Base-by-base conservation (phyloP, 2,797 vertebrate species). In the Rhadinocentrus ornatus region DNA sequence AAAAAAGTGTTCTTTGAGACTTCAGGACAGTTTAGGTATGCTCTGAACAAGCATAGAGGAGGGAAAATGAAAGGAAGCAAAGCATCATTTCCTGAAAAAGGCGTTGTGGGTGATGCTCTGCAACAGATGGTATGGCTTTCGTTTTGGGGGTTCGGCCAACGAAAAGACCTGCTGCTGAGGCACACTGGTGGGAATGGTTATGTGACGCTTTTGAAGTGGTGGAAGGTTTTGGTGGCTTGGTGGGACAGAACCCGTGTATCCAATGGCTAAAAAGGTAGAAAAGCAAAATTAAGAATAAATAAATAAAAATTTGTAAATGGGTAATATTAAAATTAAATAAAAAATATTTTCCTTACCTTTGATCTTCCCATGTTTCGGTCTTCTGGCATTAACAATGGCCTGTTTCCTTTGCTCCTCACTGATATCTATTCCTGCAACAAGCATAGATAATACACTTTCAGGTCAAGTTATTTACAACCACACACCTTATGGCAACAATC, bases 111-210 rank as follows among this genome's bases (percentile, higher is more conserved):
- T 96, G 89, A 99, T 94, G 68, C 89, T 97, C 86, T 96, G 93
- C 94, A 97, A 95, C 89, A 99, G 94, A 44, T 97, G 95, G 0
- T 96, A 93, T 0, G 96, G 95, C 85, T 99, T 99, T 80, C 95
- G 87, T 88, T 97, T 98, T 59, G 97, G 97, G 72, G 98, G 98
- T 68, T 99, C 98, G 0, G 96, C 98, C 93, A 99, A 86, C 52
- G 96, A 92, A 39, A 99, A 99, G 53, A 99, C 98, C 83, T 98
- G 97, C 87, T 99, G 98, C 91, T 99, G 96, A 0, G 98, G 97
- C 86, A 99, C 66, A 39, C 96, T 97, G 93, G 97, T 96, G 59
- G 98, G 97, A 83, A 99, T 96, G 0, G 97, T 98, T 84, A 99
- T 88, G 80, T 99, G 97, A 58, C 98, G 96, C 93, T 99, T 97